A percentile compares a stretch with the other conserved stretches of the same genome.
These are phyloP conservation scores for Drymonia ruficornis DNA, from an alignment of 2,888 invertebrate species.

Conservation along the genomic window DNA sequence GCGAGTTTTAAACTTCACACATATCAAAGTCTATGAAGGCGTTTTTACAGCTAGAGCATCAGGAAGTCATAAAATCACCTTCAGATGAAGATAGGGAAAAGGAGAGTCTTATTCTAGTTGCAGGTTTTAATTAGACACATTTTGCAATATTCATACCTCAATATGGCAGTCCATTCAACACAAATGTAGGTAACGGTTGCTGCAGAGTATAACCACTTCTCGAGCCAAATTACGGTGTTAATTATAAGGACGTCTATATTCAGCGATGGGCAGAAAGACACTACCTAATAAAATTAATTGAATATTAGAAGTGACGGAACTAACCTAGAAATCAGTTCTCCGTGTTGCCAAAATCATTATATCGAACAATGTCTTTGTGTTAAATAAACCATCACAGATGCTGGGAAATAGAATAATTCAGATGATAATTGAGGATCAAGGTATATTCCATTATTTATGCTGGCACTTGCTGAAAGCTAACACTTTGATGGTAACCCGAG, in stretches of 20 bases:
- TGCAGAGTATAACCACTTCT: background rate
- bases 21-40: too few species aligned
- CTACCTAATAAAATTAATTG: background rate
- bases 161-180: background rate
- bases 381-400: background rate
- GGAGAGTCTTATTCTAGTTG: too few species aligned
- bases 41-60: too few species aligned
- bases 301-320: background rate
- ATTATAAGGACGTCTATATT: slow-evolving; percentile 2
- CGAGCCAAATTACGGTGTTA: background rate
- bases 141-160: too few species aligned
- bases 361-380: background rate
- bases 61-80: too few species aligned
- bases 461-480: slow-evolving; percentile 7
- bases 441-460: slow-evolving; percentile 8
- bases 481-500: background rate
- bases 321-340: background rate
- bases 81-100: too few species aligned
- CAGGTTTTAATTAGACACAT: too few species aligned
- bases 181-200: background rate
- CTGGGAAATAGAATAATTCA: background rate
- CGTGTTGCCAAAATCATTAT: background rate
- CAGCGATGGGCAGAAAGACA: background rate
- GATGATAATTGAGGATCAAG: slow-evolving; percentile 14
- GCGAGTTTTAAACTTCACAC: too few species aligned